Evolutionary conservation across 1,140 invertebrate genomes (phyloP), one percentile per base, ranked within the genome.

Genomic region (Micrasema minimum): DNA sequence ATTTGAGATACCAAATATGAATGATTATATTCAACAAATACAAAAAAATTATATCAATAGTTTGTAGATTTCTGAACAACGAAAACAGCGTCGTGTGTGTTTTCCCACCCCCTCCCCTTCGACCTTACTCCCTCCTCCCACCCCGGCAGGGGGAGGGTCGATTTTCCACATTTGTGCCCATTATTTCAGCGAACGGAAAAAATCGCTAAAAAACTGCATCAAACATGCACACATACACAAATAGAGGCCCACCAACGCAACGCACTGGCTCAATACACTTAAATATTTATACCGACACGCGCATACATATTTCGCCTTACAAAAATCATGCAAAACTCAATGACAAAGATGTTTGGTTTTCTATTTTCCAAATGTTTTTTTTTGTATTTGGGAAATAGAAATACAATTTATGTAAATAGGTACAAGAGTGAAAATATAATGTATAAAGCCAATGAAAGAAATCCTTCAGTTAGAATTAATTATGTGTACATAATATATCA

Each of bases 91-190:
- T 43, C 59, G 59, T 43, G 18, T 22, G 37, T 62, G 7, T 62
- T 18, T 62, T 43, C 23, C 16, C 55, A 1, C 12, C 9, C 31
- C 55, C 22, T 12, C 50, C 50, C 10, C 50, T 10, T 18, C 0
- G 6, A 14, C 16, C 46, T 48, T 14, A 10, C 66, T 59, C 55
- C 43, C 55, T 6, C 26, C 38, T 41, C 67, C 22, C 51, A 11
- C 37, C 38, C 38, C 7, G 51, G 22, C 48, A 23, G 66, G 43
- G 59, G 45, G 50, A 4, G n/a, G n/a, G n/a, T n/a, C 70, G 73
- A 67, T 75, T 75, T 75, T 75, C 69, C 73, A 70, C 73, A 75
- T 75, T 75, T 75, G 69, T 75, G 69, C 73, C 73, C 73, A 75
- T 75, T 75, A 75, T 75, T 75, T 75, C 73, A 66, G 61, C 66